Evolutionary conservation across 2,888 invertebrate species (phyloP).

Genomic region (Caradrina kadenii): DNA sequence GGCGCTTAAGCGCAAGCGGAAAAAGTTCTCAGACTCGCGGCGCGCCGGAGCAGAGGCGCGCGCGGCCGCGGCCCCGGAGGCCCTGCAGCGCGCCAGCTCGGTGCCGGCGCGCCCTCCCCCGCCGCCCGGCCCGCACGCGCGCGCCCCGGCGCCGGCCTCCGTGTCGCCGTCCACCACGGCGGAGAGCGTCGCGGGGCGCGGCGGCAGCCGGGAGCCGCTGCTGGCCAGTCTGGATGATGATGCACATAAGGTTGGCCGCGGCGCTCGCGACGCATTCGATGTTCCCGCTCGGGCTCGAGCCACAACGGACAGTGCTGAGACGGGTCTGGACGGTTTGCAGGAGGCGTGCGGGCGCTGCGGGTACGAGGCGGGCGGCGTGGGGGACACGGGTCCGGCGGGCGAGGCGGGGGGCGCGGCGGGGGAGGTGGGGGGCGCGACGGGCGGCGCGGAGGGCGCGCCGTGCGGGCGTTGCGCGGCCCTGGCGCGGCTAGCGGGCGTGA

Average conservation of each 20-base stretch:
- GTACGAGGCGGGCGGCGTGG: conserved; percentile 61
- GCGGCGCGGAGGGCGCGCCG: conserved; percentile 55
- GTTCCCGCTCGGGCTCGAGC: conserved; percentile 33
- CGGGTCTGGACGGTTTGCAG: conserved; percentile 56
- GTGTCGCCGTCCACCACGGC: conserved; percentile 67
- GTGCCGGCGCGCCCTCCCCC: conserved; percentile 70
- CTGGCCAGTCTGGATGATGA: conserved; percentile 90
- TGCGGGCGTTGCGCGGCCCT: conserved; percentile 91
- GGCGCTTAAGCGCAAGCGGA: conserved; percentile 94
- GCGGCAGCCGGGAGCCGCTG: conserved; percentile 92
- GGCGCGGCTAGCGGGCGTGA: conserved; percentile 93
- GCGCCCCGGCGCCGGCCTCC: conserved; percentile 70
- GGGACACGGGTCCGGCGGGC: conserved; percentile 25
- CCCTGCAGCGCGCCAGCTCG: conserved; percentile 77
- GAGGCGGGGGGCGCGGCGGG: conserved; percentile 30
- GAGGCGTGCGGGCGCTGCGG: conserved; percentile 76
- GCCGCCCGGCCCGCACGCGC: conserved; percentile 78
- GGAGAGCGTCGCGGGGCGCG: conserved; percentile 71
- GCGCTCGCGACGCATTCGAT: conserved; percentile 1
- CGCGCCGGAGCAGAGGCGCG: conserved; percentile 86
- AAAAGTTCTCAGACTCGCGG: conserved; percentile 95
- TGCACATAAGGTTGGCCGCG: conserved; percentile 79
- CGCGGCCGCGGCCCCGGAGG: conserved; percentile 65
- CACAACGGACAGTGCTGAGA: conserved; percentile 49
- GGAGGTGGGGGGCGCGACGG: conserved; percentile 29